phyloP scores from a whole-genome alignment of 2,113 vertebrate species.

The Toxostoma redivivum region DNA sequence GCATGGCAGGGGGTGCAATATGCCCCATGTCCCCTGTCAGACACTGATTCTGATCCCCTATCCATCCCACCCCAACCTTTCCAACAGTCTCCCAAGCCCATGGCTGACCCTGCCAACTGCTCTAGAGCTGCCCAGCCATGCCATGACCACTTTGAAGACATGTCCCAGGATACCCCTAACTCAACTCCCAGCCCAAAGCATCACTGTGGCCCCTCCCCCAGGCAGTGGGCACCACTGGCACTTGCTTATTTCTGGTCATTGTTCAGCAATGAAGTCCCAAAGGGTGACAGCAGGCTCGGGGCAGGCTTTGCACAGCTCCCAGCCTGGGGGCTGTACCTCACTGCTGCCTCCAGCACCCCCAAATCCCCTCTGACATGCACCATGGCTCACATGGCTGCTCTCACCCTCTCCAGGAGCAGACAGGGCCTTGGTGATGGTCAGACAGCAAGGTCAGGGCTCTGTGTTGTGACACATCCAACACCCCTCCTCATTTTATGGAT shows the following conservation, averaged over 20 bases:
- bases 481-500: neutral
- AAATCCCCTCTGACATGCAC: neutral
- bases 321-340: neutral
- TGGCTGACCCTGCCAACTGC: neutral
- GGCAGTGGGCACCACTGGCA: no score
- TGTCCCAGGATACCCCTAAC: neutral
- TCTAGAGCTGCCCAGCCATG: neutral
- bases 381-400: neutral
- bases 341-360: neutral
- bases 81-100: neutral
- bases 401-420: neutral
- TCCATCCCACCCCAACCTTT: neutral
- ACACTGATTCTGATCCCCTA: neutral
- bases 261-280: neutral
- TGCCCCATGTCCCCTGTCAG: no score
- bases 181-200: neutral
- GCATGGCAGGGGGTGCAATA: neutral
- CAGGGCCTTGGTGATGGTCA: neutral
- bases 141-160: neutral
- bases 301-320: neutral
- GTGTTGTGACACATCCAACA: neutral
- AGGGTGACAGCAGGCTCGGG: rapidly evolving
- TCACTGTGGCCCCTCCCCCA: neutral
- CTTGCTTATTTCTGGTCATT: neutral
- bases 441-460: neutral